phyloP scores from a whole-genome alignment of 2,888 invertebrate genomes.

The Pimpla rufipes region DNA sequence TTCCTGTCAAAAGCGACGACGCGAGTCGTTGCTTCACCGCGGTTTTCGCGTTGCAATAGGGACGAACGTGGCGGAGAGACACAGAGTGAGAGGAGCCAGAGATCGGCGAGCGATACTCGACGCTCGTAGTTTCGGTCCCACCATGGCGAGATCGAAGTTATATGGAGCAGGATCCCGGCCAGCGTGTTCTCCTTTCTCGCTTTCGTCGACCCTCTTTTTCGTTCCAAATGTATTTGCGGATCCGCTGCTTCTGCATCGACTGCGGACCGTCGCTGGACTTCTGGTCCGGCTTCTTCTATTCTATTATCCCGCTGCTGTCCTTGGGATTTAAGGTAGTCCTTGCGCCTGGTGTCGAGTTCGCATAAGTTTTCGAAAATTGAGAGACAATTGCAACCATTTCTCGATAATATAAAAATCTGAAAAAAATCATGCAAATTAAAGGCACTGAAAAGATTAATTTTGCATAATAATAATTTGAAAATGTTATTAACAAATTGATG shows the following conservation, averaged over 20 bases:
- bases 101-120: not conserved
- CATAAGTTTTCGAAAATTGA: no score
- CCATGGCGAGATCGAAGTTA: not conserved
- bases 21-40: not conserved
- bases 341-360: no score
- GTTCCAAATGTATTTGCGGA: not conserved
- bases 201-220: not conserved
- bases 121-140: not conserved
- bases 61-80: not conserved
- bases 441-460: no score
- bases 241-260: no score
- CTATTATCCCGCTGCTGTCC: slow-evolving; percentile 75
- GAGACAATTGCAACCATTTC: no score
- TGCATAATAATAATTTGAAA: no score
- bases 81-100: not conserved
- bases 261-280: slow-evolving; percentile 12
- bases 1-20: no score
- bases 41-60: not conserved
- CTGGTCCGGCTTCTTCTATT: slow-evolving; percentile 72
- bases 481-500: no score
- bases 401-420: no score
- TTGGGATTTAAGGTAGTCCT: no score
- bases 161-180: not conserved
- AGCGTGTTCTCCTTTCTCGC: slow-evolving; percentile 5
- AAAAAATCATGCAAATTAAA: no score